Percentiles rank a stretch among this genome's conserved stretches.
Conservation (phyloP, 2,888 invertebrate genomes). For the Hetaerina titia region DNA sequence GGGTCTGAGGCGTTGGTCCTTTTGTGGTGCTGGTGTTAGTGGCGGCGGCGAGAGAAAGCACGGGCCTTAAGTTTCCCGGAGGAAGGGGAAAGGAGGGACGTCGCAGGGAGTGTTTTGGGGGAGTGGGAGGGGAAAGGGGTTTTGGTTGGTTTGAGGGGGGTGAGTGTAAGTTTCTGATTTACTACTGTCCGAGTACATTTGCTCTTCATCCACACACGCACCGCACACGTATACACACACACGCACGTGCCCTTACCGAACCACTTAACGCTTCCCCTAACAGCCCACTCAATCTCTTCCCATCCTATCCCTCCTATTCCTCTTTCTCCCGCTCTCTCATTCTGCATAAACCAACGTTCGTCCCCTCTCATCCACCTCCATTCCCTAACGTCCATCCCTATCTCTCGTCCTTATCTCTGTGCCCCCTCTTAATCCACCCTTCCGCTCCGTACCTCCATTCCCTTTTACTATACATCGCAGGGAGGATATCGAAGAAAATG, state of each 20-base stretch:
- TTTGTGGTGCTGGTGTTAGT: not conserved
- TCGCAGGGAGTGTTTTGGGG: not conserved
- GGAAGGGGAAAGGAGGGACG: not conserved
- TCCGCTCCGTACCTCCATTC: too few species aligned
- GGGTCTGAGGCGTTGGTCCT: too few species aligned
- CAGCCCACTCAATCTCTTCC: constrained; percentile 28
- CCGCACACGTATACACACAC: not conserved
- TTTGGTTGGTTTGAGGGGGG: not conserved
- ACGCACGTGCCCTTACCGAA: not conserved
- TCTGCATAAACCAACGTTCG: not conserved
- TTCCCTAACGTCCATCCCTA: not conserved
- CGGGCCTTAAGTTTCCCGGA: not conserved
- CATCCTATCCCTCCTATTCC: not conserved
- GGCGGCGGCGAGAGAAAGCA: not conserved
- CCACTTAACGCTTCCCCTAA: constrained; percentile 6
- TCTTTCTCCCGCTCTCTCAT: not conserved
- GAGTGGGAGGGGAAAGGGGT: not conserved
- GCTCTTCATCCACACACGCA: not conserved
- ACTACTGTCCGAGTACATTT: constrained; percentile 56
- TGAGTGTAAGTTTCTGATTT: constrained; percentile 39
- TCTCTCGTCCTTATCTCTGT: not conserved
- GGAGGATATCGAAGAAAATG: too few species aligned
- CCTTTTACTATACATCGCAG: too few species aligned
- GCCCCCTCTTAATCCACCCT: not conserved
- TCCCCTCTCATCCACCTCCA: not conserved